These are phyloP conservation scores for Phalacrocorax carbo DNA, from an alignment of 2,113 vertebrate species.

Conservation along the genomic window DNA sequence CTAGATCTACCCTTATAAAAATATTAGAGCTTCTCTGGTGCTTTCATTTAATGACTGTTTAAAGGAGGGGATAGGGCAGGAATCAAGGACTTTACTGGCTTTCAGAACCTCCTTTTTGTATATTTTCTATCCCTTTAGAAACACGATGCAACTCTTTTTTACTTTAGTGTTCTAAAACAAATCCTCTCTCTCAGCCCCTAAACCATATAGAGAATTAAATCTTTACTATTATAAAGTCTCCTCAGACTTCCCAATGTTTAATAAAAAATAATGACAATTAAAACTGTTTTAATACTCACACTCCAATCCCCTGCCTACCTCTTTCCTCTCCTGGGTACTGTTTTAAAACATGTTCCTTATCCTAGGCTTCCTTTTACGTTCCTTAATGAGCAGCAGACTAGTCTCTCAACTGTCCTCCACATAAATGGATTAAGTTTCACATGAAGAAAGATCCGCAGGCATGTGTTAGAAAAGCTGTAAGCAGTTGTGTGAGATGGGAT, in stretches of 20 bases:
- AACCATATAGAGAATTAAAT: not conserved
- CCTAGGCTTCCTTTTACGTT: slow-evolving; percentile 19
- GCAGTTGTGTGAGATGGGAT: not conserved
- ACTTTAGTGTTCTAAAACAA: not conserved
- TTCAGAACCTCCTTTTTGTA: not conserved
- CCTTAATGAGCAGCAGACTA: slow-evolving; percentile 47
- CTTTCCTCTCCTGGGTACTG: not conserved
- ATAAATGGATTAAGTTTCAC: slow-evolving; percentile 48
- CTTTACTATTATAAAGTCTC: not conserved
- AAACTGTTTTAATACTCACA: slow-evolving; percentile 40
- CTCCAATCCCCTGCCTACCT: not conserved
- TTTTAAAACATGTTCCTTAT: slow-evolving; percentile 9
- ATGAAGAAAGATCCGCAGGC: slow-evolving; percentile 45
- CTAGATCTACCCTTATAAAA: not conserved
- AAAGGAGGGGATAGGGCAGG: not conserved
- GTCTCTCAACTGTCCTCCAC: slow-evolving; percentile 40
- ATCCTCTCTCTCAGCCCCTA: not conserved
- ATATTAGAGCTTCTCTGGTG: not conserved
- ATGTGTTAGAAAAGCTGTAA: slow-evolving; percentile 28
- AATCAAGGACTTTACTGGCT: not conserved
- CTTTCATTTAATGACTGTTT: not conserved
- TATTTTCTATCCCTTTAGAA: not conserved
- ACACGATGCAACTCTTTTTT: not conserved
- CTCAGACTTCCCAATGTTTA: slow-evolving; percentile 19
- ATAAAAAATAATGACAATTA: slow-evolving; percentile 59